A percentile compares a stretch with the other conserved stretches of the same genome.
phyloP scores from a whole-genome alignment of 2,797 vertebrate genomes.

The Acanthopagrus latus region DNA sequence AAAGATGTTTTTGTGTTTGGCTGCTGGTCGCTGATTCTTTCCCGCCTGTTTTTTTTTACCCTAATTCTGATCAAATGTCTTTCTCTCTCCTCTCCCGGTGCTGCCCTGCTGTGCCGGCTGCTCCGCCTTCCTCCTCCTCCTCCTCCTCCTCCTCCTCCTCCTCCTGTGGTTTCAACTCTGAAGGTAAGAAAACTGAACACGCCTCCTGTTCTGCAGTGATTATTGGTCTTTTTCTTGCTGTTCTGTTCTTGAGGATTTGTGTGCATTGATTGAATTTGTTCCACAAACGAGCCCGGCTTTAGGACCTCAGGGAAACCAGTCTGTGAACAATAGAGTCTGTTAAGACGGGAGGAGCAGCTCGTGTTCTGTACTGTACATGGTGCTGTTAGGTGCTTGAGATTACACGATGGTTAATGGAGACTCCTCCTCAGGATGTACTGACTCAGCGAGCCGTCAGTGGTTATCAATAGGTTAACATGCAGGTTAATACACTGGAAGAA shows the following conservation, averaged over 20 bases:
- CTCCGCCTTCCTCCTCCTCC: too few relatives aligned
- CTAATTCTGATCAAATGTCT: neutral
- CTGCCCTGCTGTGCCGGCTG: neutral
- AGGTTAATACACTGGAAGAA: constrained; percentile 15
- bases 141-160: constrained; percentile 10
- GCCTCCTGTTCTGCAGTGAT: neutral
- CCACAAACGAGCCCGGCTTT: neutral
- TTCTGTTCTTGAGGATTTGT: too few relatives aligned
- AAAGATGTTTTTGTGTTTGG: constrained; percentile 11
- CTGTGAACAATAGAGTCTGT: neutral
- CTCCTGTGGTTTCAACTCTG: neutral
- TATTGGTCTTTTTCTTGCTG: neutral
- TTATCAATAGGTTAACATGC: constrained; percentile 15
- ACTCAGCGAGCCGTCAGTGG: neutral
- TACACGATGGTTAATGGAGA: neutral
- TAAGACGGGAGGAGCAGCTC: neutral
- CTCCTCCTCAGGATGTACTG: neutral
- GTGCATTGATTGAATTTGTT: neutral
- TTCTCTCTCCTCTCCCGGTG: neutral
- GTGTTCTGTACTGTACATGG: neutral
- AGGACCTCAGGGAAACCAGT: neutral
- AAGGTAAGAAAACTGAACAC: constrained; percentile 43
- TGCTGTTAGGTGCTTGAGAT: neutral
- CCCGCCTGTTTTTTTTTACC: neutral
- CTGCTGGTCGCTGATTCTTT: neutral